Evolutionary conservation across 2,113 vertebrate genomes (phyloP).

Genomic region (Passer domesticus): DNA sequence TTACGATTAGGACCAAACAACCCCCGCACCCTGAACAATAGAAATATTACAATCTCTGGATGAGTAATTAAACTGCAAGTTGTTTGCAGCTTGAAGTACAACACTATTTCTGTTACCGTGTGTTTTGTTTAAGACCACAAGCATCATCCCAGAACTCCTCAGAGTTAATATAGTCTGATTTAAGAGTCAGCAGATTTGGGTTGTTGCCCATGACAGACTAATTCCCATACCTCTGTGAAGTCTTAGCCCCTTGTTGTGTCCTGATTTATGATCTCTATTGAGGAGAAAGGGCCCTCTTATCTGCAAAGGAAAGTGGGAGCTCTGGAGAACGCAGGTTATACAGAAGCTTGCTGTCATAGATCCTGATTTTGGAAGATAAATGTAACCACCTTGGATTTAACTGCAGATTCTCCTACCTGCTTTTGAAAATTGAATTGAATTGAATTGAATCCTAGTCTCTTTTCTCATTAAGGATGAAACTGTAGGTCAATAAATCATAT

Average conservation of each 20-base stretch:
- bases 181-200: not conserved
- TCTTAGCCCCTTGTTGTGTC: not conserved
- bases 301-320: not conserved
- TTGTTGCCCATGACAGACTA: not conserved
- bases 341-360: not conserved
- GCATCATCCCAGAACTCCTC: not conserved
- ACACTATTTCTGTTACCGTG: rapidly evolving
- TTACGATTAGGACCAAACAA: not conserved
- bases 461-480: not conserved
- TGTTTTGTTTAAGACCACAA: not conserved
- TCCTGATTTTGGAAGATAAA: not conserved
- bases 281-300: not conserved
- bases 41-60: not conserved
- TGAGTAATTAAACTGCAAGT: not conserved
- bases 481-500: not conserved
- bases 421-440: not conserved
- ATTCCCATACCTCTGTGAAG: rapidly evolving
- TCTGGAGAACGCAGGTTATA: not conserved
- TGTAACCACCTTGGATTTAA: not conserved
- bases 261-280: not conserved
- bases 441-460: not conserved
- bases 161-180: not conserved
- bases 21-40: not conserved
- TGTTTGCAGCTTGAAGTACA: not conserved
- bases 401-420: not conserved